Conservation (phyloP, 2,888 invertebrate species). For the Melipona beecheii region DNA sequence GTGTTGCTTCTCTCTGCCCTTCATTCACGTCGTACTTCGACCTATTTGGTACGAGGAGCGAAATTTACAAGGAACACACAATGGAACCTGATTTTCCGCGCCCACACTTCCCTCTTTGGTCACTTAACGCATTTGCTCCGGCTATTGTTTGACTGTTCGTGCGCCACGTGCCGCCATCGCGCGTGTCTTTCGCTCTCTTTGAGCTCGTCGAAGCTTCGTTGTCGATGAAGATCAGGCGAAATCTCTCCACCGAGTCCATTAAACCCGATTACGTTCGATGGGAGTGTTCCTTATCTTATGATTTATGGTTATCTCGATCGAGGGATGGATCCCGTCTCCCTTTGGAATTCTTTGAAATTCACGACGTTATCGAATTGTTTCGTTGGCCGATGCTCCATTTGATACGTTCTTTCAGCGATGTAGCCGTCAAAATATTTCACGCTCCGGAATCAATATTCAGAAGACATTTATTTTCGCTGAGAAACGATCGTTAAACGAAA, state of each 20-base stretch:
- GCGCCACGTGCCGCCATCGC: constrained; percentile 50
- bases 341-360: background rate
- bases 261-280: constrained; percentile 31
- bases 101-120: constrained; percentile 43
- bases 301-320: constrained; percentile 31
- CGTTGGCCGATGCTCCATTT: background rate
- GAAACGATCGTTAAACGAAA: background rate
- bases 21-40: constrained; percentile 40
- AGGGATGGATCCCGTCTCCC: background rate
- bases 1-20: constrained; percentile 15
- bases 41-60: constrained; percentile 39
- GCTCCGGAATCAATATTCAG: background rate
- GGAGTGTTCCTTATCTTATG: background rate
- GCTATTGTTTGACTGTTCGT: constrained; percentile 69
- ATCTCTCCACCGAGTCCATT: constrained; percentile 35
- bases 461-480: background rate
- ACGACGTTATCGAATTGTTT: constrained; percentile 22
- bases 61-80: constrained; percentile 74
- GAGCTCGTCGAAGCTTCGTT: background rate
- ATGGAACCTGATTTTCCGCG: constrained; percentile 67
- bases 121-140: constrained; percentile 66
- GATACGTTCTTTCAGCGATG: background rate
- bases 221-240: background rate
- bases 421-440: background rate
- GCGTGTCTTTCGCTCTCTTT: constrained; percentile 18